Evolutionary conservation across 2,113 vertebrate species (phyloP).

Genomic region (Anhinga rufa): DNA sequence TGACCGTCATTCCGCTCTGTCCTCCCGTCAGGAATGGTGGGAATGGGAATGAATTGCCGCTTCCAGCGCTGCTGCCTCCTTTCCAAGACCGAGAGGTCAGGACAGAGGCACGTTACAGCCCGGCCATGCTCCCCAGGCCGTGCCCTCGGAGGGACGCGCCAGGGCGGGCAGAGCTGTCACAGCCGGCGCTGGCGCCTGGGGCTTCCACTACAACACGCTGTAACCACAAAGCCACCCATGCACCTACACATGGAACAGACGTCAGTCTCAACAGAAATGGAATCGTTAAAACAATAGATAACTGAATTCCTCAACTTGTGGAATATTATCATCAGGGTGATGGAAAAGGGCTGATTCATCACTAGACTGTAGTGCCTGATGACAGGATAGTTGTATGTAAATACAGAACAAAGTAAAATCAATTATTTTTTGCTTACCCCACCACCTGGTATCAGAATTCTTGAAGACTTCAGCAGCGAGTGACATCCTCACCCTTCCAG

Average conservation of each 20-base stretch:
- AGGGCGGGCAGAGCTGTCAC: not conserved
- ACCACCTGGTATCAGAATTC: not conserved
- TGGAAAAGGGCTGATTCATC: not conserved
- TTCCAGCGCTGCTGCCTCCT: not conserved
- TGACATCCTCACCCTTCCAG: not conserved
- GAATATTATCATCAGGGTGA: not conserved
- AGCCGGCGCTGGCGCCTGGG: not conserved
- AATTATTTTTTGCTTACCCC: not conserved
- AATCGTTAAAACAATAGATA: not conserved
- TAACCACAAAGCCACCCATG: no score
- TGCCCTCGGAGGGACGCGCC: not conserved
- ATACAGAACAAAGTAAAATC: not conserved
- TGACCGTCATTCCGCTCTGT: accelerated
- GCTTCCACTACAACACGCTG: accelerated
- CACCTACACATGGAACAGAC: not conserved
- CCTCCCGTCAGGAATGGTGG: not conserved
- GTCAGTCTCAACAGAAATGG: not conserved
- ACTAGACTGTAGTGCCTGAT: not conserved
- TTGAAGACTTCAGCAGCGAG: not conserved
- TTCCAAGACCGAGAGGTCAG: not conserved
- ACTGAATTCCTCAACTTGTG: not conserved
- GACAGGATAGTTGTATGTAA: not conserved
- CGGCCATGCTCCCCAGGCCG: accelerated
- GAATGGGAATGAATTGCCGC: not conserved
- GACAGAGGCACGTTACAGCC: not conserved